Base-by-base conservation (phyloP, 2,797 vertebrate genomes). In the Tachyglossus aculeatus region DNA sequence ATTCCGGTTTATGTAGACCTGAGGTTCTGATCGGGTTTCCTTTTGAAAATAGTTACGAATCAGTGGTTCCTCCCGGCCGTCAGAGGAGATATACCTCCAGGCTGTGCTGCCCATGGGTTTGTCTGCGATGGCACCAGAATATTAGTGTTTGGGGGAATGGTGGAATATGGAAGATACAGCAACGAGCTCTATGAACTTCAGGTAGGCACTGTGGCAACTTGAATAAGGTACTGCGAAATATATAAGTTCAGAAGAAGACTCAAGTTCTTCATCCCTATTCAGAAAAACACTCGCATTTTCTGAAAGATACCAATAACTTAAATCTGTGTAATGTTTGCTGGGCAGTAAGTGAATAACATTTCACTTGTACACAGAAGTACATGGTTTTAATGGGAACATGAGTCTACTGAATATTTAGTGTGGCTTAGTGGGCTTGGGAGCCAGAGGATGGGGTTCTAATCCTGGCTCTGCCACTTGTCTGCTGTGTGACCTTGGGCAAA, bases 41-140 rank as follows among this genome's bases (percentile, higher is more conserved):
- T 44, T 63, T 71, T 71, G 41, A 2, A 56, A 84, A 1, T 82
- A 99, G 98, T 95, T 52, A 96, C 97, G 5, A 97, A 94, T 83
- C 97, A 99, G 63, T 99, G 98, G 98, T 99, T 99, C 60, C 94
- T 99, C 27, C 98, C 98, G 16, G 98, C 98, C 10, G 97, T 99
- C 71, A 94, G 98, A 85, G 98, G 98, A 15, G 98, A 99, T 88
- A 98, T 99, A 81, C 98, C 98, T 6, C 96, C 98, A 13, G 98
- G 98, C 53, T 98, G 97, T 64, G 98, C 98, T 13, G 96, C 98
- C 15, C 96, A 99, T 79, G 98, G 98, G 81, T 96, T 99, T 72
- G 96, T 96, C 75, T 98, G 96, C 57, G 97, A 99, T 72, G 96
- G 97, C 11, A 96, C 95, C 40, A 94, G 98, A 53, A 94, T 99